Evolutionary conservation across 1,140 invertebrate species (phyloP).

Genomic region (Paralvinella palmiformis): DNA sequence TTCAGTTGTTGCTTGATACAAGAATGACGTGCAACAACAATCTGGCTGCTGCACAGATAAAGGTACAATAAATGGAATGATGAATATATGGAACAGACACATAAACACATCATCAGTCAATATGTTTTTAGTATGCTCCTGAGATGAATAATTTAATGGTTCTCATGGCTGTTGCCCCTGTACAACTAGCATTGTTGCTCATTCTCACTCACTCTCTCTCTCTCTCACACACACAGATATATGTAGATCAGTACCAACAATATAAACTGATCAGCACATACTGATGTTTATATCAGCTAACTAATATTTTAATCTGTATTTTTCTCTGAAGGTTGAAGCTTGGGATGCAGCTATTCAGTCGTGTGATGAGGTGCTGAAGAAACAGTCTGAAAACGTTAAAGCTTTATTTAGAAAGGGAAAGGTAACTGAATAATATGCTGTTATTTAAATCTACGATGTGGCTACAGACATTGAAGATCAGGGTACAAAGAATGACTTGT

Average conservation of each 20-base stretch:
- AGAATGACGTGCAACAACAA: constrained; percentile 80
- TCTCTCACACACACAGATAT: too few relatives aligned
- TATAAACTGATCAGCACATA: background rate
- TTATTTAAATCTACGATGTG: background rate
- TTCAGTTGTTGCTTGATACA: constrained; percentile 62
- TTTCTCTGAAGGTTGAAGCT: constrained; percentile 55
- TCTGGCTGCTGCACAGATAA: constrained; percentile 80
- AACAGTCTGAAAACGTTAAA: constrained; percentile 82
- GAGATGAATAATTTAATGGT: too few relatives aligned
- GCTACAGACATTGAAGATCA: background rate
- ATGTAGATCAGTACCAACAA: too few relatives aligned
- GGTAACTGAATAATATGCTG: constrained; percentile 33
- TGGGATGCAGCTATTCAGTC: constrained; percentile 75
- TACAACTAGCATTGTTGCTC: too few relatives aligned
- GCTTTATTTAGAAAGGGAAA: constrained; percentile 82
- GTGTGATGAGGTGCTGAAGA: constrained; percentile 69
- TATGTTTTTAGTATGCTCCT: too few relatives aligned
- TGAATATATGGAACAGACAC: too few relatives aligned
- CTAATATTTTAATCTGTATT: constrained; percentile 6
- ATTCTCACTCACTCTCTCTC: background rate
- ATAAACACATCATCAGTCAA: too few relatives aligned
- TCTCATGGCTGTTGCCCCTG: too few relatives aligned
- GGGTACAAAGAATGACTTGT: background rate
- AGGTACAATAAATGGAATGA: too few relatives aligned
- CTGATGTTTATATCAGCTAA: constrained; percentile 2